Percentiles rank a stretch among this genome's conserved stretches.
phyloP scores from a whole-genome alignment of 2,888 invertebrate species.

The Junonia oenone region DNA sequence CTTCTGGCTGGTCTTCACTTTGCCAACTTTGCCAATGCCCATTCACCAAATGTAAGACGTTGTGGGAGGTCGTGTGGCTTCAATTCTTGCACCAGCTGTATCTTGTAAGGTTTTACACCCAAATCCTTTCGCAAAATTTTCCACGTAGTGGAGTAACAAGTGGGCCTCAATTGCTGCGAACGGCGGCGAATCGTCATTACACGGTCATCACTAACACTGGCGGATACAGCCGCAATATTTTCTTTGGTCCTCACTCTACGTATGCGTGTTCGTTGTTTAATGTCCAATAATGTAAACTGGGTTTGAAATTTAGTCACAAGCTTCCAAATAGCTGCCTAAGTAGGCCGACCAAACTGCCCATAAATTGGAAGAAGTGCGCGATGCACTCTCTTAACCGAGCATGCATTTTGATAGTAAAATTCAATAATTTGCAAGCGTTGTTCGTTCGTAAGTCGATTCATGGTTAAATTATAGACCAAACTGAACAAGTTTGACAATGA shows the following conservation, averaged over 20 bases:
- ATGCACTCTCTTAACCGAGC: not conserved
- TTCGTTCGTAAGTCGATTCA: not conserved
- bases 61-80: constrained; percentile 25
- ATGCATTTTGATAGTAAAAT: not conserved
- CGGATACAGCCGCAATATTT: constrained; percentile 38
- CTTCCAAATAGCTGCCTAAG: not conserved
- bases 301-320: not conserved
- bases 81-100: constrained; percentile 21
- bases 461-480: not conserved
- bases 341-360: not conserved
- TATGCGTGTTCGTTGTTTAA: constrained; percentile 15
- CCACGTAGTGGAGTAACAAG: constrained; percentile 36
- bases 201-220: constrained; percentile 36
- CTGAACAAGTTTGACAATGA: not conserved
- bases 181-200: constrained; percentile 40
- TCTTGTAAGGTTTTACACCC: constrained; percentile 21
- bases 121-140: constrained; percentile 23
- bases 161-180: constrained; percentile 31
- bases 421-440: not conserved
- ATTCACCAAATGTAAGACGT: constrained; percentile 17
- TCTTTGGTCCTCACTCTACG: constrained; percentile 36
- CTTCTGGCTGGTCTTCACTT: constrained; percentile 14
- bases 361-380: not conserved
- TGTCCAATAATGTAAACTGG: not conserved
- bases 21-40: constrained; percentile 16